Conservation (phyloP, 1,140 invertebrate genomes). For the Rhagoletis pomonella region DNA sequence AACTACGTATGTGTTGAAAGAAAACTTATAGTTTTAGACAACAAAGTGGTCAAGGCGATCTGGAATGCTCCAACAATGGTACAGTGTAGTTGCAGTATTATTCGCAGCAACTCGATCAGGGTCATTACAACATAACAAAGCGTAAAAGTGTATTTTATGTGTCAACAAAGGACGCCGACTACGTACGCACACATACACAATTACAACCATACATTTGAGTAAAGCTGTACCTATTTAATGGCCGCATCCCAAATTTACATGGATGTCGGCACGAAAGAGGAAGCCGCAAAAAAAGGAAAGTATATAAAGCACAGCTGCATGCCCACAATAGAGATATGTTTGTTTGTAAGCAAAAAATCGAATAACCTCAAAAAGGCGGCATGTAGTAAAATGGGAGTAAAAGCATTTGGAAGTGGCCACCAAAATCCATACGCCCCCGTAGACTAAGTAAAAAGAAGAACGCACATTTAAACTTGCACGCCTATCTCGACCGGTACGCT, state of each 20-base stretch:
- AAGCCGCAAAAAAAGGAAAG: not conserved
- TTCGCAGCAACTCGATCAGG: not conserved
- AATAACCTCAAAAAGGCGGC: constrained; percentile 18
- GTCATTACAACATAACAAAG: constrained; percentile 21
- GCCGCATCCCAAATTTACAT: not conserved
- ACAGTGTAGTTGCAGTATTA: not conserved
- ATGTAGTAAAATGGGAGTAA: not conserved
- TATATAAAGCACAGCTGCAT: not conserved
- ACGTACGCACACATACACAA: not conserved
- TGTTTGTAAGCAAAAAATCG: not conserved
- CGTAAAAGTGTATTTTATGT: constrained; percentile 31
- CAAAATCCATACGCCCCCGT: too few species aligned
- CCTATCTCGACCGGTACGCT: not conserved
- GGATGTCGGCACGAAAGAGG: not conserved
- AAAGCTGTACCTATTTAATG: not conserved
- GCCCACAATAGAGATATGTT: not conserved
- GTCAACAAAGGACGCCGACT: constrained; percentile 12
- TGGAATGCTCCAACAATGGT: not conserved
- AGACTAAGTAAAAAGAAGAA: not conserved
- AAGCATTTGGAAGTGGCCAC: not conserved
- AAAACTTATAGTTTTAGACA: too few species aligned
- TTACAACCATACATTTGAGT: not conserved
- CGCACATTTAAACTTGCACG: too few species aligned
- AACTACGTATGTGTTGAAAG: too few species aligned
- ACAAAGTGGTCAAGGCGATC: too few species aligned